These are phyloP conservation scores for Sclerurus mexicanus DNA, from an alignment of 2,113 vertebrate genomes.

Conservation along the genomic window DNA sequence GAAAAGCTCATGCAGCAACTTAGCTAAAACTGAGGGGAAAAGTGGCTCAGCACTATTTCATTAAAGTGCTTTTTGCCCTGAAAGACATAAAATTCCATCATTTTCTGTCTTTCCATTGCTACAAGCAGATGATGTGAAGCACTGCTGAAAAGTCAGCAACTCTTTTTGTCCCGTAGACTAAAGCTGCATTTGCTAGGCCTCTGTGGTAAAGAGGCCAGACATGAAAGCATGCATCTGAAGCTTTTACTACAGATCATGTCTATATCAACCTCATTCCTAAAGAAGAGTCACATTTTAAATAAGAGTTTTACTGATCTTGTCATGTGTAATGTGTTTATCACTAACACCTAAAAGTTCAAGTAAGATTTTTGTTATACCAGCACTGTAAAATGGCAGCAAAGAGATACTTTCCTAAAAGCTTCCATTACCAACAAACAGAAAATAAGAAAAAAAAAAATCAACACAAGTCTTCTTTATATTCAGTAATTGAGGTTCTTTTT, in stretches of 20 bases:
- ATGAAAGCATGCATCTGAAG: neutral
- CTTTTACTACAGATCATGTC: neutral
- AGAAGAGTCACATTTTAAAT: neutral
- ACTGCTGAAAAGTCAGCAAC: neutral
- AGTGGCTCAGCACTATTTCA: neutral
- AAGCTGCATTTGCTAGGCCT: neutral
- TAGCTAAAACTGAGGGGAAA: rapidly evolving
- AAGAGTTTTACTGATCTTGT: rapidly evolving
- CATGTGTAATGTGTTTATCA: neutral
- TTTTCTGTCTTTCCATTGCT: neutral
- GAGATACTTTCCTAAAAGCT: neutral
- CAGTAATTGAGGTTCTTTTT: neutral
- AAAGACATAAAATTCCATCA: neutral
- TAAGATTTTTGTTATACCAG: neutral
- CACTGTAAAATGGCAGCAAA: neutral
- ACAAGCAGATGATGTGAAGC: neutral
- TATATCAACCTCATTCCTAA: neutral
- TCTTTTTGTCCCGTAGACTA: neutral
- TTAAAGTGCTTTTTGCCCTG: neutral
- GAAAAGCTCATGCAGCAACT: neutral
- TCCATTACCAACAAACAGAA: neutral
- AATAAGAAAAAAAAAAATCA: neutral
- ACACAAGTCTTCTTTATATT: neutral
- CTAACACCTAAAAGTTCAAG: neutral
- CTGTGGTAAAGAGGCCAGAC: neutral